These are phyloP conservation scores for Anthophora plumipes DNA, from an alignment of 2,888 invertebrate genomes.

Conservation along the genomic window DNA sequence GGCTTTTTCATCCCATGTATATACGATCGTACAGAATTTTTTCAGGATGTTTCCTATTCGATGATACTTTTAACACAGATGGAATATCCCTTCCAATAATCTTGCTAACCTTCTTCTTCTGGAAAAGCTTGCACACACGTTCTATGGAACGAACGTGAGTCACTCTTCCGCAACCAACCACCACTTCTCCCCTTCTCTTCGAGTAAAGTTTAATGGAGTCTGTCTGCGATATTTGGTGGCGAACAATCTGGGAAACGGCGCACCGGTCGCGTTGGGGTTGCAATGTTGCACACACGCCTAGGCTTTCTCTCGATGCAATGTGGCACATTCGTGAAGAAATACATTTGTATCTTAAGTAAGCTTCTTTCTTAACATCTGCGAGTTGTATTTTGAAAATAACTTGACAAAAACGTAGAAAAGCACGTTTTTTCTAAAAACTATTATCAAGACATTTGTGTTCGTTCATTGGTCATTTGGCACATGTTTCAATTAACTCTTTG, in stretches of 20 bases:
- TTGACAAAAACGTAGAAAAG: no score
- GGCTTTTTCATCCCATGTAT: no score
- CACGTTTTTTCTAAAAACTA: no score
- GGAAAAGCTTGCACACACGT: neutral
- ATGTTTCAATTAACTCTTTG: no score
- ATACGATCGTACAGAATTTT: no score
- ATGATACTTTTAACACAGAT: slow-evolving; percentile 12
- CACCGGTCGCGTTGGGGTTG: slow-evolving; percentile 16
- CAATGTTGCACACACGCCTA: slow-evolving; percentile 12
- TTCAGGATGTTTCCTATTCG: neutral
- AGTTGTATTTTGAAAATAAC: no score
- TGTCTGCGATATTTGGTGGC: slow-evolving; percentile 37
- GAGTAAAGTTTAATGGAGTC: slow-evolving; percentile 55
- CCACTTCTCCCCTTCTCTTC: neutral
- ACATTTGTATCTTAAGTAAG: no score
- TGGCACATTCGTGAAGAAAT: no score
- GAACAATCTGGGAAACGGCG: slow-evolving; percentile 44
- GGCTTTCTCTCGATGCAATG: no score
- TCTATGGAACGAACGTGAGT: neutral
- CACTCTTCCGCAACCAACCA: neutral
- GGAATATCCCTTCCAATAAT: slow-evolving; percentile 30
- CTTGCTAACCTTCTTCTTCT: slow-evolving; percentile 10
- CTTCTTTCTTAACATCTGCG: no score
- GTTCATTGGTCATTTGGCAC: no score
- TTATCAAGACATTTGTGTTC: no score